Base-by-base conservation (phyloP, 2,888 invertebrate species). In the Colletes collaris region DNA sequence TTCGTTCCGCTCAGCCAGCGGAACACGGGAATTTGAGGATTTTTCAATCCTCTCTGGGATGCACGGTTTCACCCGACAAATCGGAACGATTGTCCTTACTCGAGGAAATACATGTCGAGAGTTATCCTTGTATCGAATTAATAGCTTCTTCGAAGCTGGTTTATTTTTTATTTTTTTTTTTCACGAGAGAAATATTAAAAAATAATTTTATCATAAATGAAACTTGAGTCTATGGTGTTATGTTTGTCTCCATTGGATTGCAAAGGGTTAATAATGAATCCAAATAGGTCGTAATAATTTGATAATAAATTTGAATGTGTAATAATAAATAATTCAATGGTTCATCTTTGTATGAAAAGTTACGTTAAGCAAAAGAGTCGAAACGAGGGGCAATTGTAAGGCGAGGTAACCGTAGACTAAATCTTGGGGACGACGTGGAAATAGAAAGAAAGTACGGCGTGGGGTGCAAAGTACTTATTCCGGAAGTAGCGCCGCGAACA, bases 31-130 rank as follows among this genome's bases (percentile, higher is more conserved):
- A 80, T 79, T 75, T 16, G 62, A 74, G 69, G 68, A 79, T 27
- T 80, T 79, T 60, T 62, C 69, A 75, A 80, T 80, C 74, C 65
- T 68, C 79, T 53, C 49, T 67, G 53, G 63, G 73, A 67, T 60
- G 59, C 79, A 69, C 60, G 50, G 52, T 56, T 77, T 65, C 70
- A 55, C 50, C 77, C 60, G 79, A 79, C 73, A 59, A 59, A 74
- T 58, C 67, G 65, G 56, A 65, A 74, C 69, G 74, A 79, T 81
- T 70, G 75, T 75, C 70, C 70, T 70, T 69, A 40, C 40, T 50
- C n/a, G 13, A 19, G 63, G n/a, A 62, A 74, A 78, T 73, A 55
- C 53, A 65, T 40, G 40, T 53, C 46, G 11, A 59, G 40, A 13
- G 44, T 55, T 49, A 55, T 59, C 19, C 49, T 55, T 65, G 35